Percentiles rank a stretch among this genome's conserved stretches.
Conservation (phyloP, 1,140 invertebrate species). For the Leptonema lineaticorne region DNA sequence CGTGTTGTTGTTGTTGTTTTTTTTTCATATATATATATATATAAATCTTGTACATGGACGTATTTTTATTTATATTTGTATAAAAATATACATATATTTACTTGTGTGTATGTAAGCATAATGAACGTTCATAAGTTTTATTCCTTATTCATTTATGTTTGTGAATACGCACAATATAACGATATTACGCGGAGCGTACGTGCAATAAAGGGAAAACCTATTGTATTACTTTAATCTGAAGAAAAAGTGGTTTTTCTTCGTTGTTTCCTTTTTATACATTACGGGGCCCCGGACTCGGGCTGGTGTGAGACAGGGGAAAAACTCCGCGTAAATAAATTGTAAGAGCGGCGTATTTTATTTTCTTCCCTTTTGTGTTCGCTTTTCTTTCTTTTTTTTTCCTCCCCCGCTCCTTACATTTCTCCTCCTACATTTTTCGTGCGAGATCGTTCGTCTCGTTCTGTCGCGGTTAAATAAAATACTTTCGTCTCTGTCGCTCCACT, state of each 20-base stretch:
- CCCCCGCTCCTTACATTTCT: no score
- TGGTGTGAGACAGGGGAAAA: constrained; percentile 12
- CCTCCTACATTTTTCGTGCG: no score
- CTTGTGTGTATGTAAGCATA: background rate
- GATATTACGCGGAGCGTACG: constrained; percentile 20
- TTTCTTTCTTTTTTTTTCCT: no score
- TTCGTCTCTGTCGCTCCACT: no score
- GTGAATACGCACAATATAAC: constrained; percentile 11
- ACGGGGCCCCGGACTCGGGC: background rate
- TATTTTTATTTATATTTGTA: background rate
- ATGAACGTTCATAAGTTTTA: constrained; percentile 12
- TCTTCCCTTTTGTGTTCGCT: no score
- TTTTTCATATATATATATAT: no score
- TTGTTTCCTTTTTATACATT: constrained; percentile 22
- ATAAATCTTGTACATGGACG: background rate
- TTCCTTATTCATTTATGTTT: constrained; percentile 12
- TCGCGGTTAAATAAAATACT: no score
- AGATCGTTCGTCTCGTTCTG: no score
- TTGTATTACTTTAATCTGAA: constrained; percentile 26
- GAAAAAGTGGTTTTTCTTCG: constrained; percentile 24
- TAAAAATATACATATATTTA: background rate
- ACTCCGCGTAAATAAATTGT: constrained; percentile 23
- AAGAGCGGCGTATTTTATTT: no score
- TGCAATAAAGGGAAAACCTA: constrained; percentile 15
- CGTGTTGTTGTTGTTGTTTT: background rate